These are phyloP conservation scores for Diglossa brunneiventris DNA, from an alignment of 2,113 vertebrate species.

Conservation along the genomic window DNA sequence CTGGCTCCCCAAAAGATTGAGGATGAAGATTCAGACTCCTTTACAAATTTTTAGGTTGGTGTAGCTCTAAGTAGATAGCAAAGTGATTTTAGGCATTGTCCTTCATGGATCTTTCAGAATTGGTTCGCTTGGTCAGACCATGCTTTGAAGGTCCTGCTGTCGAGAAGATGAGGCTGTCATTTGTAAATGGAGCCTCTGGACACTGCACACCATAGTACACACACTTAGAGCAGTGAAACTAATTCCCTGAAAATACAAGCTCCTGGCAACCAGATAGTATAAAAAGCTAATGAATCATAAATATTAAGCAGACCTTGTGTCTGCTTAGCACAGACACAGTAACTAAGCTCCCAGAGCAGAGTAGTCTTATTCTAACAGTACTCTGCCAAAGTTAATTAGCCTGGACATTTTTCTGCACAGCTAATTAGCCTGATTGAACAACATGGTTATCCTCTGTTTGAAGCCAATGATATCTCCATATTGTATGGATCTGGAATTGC, in stretches of 20 bases:
- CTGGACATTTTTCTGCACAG: not conserved
- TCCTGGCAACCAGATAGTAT: not conserved
- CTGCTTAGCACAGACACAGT: not conserved
- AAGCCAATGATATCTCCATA: not conserved
- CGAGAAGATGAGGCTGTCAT: not conserved
- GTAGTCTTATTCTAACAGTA: not conserved
- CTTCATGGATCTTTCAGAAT: not conserved
- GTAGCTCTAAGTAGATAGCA: not conserved
- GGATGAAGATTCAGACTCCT: not conserved
- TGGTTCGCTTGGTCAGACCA: not conserved
- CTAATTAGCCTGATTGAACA: not conserved
- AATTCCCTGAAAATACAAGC: not conserved
- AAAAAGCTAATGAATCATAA: slow-evolving; percentile 10
- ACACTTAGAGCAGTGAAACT: not conserved
- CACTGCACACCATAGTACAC: not conserved
- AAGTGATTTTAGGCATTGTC: not conserved
- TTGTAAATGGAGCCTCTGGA: not conserved
- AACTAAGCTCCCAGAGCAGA: not conserved
- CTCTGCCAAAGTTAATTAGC: not conserved
- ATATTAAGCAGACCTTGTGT: not conserved
- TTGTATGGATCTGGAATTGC: not conserved
- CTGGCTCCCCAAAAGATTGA: not conserved
- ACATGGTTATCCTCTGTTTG: not conserved
- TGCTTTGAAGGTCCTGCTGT: not conserved
- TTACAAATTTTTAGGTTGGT: not conserved